Conservation (phyloP, 2,113 vertebrate genomes). For the Grantiella picta region DNA sequence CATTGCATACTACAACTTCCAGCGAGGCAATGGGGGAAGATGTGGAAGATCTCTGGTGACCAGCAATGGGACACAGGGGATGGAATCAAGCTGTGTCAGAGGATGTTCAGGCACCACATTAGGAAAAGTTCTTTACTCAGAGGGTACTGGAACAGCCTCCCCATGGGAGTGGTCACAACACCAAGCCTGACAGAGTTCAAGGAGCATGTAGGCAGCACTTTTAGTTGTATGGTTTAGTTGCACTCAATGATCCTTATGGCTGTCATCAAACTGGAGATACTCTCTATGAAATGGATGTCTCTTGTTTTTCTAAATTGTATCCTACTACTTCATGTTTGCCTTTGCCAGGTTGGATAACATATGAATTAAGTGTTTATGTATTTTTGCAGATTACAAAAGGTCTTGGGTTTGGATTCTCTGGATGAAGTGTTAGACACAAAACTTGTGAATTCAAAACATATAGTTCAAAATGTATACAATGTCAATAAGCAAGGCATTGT, state of each 20-base stretch:
- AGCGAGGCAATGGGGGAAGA: accelerated
- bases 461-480: slow-evolving; percentile 81
- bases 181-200: neutral
- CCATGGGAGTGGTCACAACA: neutral
- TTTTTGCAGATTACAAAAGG: slow-evolving; percentile 79
- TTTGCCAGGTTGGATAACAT: neutral
- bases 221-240: neutral
- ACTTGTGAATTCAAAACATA: slow-evolving; percentile 77
- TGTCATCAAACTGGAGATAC: neutral
- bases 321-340: neutral
- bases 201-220: accelerated
- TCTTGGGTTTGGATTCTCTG: slow-evolving; percentile 80
- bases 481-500: slow-evolving; percentile 84
- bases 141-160: neutral
- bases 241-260: neutral
- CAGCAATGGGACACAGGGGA: accelerated
- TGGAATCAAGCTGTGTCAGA: neutral
- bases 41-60: neutral
- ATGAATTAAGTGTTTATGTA: neutral
- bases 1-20: neutral
- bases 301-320: neutral
- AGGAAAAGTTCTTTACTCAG: neutral
- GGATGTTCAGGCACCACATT: neutral
- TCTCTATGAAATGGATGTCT: neutral
- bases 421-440: slow-evolving; percentile 79